A percentile compares a stretch with the other conserved stretches of the same genome.
These are phyloP conservation scores for Himalopsyche japonica DNA, from an alignment of 2,888 invertebrate genomes.

Conservation along the genomic window DNA sequence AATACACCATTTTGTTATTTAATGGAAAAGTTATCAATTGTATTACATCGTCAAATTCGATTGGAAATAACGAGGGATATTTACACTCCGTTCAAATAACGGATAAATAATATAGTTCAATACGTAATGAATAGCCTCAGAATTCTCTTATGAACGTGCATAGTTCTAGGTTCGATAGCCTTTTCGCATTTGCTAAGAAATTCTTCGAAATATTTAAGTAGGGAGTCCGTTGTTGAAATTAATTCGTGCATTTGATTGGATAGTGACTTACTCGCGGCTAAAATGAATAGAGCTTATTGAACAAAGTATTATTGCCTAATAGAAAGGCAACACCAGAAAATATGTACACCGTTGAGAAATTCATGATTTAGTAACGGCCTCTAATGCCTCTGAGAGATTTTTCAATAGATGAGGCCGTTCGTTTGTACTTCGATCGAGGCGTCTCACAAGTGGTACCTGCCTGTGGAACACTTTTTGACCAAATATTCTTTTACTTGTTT, in stretches of 20 bases:
- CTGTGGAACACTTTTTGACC: background rate
- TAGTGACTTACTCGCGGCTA: background rate
- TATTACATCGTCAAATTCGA: too few species aligned
- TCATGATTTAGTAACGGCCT: background rate
- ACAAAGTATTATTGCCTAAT: background rate
- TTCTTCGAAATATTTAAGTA: background rate
- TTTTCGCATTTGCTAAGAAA: background rate
- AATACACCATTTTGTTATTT: too few species aligned
- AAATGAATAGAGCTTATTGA: background rate
- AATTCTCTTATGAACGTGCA: background rate
- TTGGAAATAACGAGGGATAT: too few species aligned
- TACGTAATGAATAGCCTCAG: background rate
- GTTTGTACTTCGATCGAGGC: background rate
- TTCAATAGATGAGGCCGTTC: background rate
- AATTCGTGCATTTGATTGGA: background rate
- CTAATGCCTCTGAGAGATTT: background rate
- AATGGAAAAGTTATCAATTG: too few species aligned
- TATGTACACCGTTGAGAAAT: background rate
- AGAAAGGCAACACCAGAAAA: constrained; percentile 1
- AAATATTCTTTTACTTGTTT: background rate
- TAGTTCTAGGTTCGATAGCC: background rate
- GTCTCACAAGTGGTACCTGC: too few species aligned
- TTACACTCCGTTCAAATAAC: too few species aligned
- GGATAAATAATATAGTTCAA: too few species aligned
- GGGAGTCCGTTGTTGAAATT: background rate